These are phyloP conservation scores for Sciurus niger DNA, from an alignment of 2,113 vertebrate genomes.

Conservation along the genomic window DNA sequence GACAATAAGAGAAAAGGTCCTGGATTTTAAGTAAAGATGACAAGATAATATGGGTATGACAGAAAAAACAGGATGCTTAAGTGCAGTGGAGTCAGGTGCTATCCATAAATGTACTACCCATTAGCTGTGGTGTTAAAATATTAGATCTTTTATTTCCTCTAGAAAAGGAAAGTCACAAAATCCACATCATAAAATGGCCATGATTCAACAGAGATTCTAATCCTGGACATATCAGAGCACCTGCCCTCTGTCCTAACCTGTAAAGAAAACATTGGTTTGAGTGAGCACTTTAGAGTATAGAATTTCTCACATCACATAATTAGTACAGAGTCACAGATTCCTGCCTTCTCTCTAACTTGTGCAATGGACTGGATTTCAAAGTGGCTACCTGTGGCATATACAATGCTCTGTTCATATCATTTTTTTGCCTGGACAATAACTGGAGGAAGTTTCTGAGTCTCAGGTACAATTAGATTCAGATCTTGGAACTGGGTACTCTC, in stretches of 20 bases:
- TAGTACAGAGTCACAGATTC: background rate
- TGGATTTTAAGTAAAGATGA: background rate
- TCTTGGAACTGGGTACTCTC: background rate
- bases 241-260: background rate
- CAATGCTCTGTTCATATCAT: background rate
- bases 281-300: background rate
- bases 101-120: background rate
- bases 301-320: background rate
- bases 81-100: background rate
- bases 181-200: background rate
- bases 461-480: background rate
- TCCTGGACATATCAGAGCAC: background rate
- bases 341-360: background rate
- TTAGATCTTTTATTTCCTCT: constrained; percentile 18
- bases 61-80: background rate
- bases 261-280: background rate
- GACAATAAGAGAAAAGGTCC: background rate
- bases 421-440: background rate
- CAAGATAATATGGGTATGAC: background rate
- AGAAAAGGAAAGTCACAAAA: background rate
- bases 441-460: background rate
- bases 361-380: background rate
- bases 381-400: background rate
- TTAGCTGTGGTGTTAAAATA: background rate
- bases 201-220: constrained; percentile 1